Evolutionary conservation across 2,888 invertebrate species (phyloP), one percentile per base, ranked within the genome.

Genomic region (Drosophila sordidula): DNA sequence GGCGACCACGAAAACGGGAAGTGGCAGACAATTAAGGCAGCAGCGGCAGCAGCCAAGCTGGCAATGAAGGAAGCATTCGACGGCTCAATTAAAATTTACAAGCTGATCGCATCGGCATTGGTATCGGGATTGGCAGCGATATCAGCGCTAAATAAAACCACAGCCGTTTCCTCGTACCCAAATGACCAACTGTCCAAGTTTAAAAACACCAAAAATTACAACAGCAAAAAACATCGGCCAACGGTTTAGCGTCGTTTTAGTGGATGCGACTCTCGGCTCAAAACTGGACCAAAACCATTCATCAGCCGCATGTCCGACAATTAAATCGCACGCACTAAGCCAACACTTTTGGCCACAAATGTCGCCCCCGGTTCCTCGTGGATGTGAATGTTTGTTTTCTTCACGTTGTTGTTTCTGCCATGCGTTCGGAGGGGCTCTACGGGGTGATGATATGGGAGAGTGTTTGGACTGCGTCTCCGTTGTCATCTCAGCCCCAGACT

Each of bases 131-230:
- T 46, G 52, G 34, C 73, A 61, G 64, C 61, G 39, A 62, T 70
- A 63, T 65, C 16, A 62, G 25, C 62, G 57, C 42, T 39, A 49
- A 63, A 61, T 61, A 67, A 66, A 69, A 44, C 72, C 62, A 36
- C 57, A 54, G 6, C 44, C 55, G 76, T 80, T 83, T 83, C 83
- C 83, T 83, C 70, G 59, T 80, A 73, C 70, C 79, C 83, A 84
- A 84, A 80, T 86, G 86, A 84, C 85, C 85, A 85, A 85, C 80
- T 85, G 79, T 85, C 79, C 85, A 83, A 85, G 74, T 79, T 80
- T 70, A 59, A 34, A 49, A 36, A 69, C 38, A 11, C 45, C 52
- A 46, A 64, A 32, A 50, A 22, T 18, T 18, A 58, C 36, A 22
- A 46, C 47, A 61, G 56, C 42, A 26, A 22, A 46, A 52, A 61